phyloP scores from a whole-genome alignment of 2,888 invertebrate genomes.

The Pyrrhia umbra region DNA sequence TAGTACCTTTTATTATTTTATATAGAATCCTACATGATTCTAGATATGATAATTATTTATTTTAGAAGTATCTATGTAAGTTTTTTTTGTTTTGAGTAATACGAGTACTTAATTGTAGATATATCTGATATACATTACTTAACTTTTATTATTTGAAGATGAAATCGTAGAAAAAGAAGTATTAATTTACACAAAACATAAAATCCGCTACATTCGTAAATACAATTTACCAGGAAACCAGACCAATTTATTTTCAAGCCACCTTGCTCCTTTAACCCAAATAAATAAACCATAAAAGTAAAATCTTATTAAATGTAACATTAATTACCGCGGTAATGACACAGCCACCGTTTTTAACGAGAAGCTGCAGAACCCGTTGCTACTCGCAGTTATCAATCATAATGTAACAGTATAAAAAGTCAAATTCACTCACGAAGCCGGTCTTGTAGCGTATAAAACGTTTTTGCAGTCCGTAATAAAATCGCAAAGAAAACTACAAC shows the following conservation, averaged over 20 bases:
- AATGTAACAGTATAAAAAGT: slow-evolving; percentile 44
- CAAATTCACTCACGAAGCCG: slow-evolving; percentile 40
- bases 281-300: slow-evolving; percentile 50
- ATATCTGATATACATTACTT: too few relatives aligned
- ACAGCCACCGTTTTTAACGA: slow-evolving; percentile 43
- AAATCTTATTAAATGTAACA: slow-evolving; percentile 40
- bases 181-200: slow-evolving; percentile 7
- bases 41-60: too few relatives aligned
- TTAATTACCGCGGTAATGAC: slow-evolving; percentile 50
- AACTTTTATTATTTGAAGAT: slow-evolving; percentile 19
- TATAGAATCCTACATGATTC: too few relatives aligned
- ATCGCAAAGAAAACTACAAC: slow-evolving; percentile 45
- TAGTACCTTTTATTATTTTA: not conserved
- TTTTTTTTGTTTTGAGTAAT: too few relatives aligned
- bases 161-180: slow-evolving; percentile 17
- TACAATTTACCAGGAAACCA: slow-evolving; percentile 9
- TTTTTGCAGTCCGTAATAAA: slow-evolving; percentile 50
- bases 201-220: slow-evolving; percentile 18
- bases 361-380: slow-evolving; percentile 52
- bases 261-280: slow-evolving; percentile 35
- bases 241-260: slow-evolving; percentile 6
- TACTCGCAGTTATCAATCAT: slow-evolving; percentile 66
- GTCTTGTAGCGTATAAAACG: slow-evolving; percentile 16
- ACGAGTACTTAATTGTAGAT: too few relatives aligned
- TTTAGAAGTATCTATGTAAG: too few relatives aligned